phyloP scores from a whole-genome alignment of 2,797 vertebrate genomes.

The Chloroceryle amazona region DNA sequence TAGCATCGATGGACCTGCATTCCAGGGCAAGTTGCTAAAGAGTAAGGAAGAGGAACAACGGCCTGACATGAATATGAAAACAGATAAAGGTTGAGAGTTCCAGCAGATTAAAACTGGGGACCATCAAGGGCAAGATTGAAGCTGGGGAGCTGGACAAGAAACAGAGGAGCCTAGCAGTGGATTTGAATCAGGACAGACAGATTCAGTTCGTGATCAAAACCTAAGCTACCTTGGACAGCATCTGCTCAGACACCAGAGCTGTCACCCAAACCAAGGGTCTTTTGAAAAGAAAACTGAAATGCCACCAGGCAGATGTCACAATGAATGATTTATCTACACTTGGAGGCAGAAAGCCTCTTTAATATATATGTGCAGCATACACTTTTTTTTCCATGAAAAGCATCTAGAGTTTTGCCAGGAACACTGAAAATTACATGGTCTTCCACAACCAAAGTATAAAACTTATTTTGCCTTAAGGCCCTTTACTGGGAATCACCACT shows the following conservation, averaged over 20 bases:
- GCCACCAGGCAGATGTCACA: not conserved
- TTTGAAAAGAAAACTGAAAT: conserved; percentile 2
- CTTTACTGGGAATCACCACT: not conserved
- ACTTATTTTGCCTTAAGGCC: not conserved
- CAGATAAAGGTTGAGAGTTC: not conserved
- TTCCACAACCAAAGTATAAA: not conserved
- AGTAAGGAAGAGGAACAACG: not conserved
- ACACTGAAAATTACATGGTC: not conserved
- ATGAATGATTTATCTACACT: not conserved
- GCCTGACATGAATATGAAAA: not conserved
- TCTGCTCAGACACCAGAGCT: not conserved
- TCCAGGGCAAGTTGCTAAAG: not conserved
- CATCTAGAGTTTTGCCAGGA: not conserved
- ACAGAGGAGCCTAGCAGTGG: not conserved
- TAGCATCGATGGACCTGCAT: not conserved
- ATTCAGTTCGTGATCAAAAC: not conserved
- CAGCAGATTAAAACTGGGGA: not conserved
- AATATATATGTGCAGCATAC: not conserved
- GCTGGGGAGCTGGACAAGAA: not conserved
- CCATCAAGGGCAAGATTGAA: not conserved
- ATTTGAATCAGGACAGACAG: not conserved
- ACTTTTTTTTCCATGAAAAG: not conserved
- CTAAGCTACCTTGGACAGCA: not conserved
- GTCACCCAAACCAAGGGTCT: not conserved
- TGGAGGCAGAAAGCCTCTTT: not conserved